A percentile compares a stretch with the other conserved stretches of the same genome.
Conservation (phyloP, 2,888 invertebrate species). For the Trachelus iudaicus region DNA sequence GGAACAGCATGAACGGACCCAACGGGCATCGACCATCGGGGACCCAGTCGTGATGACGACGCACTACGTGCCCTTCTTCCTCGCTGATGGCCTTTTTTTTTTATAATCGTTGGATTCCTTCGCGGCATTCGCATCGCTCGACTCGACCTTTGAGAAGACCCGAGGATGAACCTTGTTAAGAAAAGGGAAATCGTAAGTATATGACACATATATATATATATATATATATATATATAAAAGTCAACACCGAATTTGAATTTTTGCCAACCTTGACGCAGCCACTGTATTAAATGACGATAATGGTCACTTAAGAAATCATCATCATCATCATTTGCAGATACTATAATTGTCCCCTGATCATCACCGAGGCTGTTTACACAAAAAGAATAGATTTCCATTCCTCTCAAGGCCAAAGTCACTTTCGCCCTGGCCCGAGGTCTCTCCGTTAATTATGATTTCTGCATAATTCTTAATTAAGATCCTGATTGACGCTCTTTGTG, state of each 20-base stretch:
- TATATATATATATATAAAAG: background rate
- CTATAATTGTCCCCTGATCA: background rate
- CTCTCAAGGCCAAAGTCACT: background rate
- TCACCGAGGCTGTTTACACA: background rate
- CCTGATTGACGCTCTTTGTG: conserved; percentile 6
- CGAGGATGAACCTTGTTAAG: background rate
- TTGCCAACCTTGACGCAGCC: background rate
- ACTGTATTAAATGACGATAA: background rate
- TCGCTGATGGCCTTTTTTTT: conserved; percentile 10
- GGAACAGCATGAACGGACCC: background rate
- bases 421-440: background rate
- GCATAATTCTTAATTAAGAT: background rate
- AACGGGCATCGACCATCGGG: conserved; percentile 13
- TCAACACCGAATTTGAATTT: background rate
- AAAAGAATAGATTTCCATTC: background rate
- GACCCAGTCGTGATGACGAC: conserved; percentile 14
- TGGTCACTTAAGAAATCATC: background rate
- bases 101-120: background rate
- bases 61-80: conserved; percentile 11
- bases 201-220: background rate
- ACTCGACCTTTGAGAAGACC: background rate
- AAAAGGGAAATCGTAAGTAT: background rate
- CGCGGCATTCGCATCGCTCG: background rate
- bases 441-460: background rate
- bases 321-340: background rate